Evolutionary conservation across 1,140 invertebrate genomes (phyloP), one percentile per base, ranked within the genome.

Genomic region (Hydropsyche tenuis): DNA sequence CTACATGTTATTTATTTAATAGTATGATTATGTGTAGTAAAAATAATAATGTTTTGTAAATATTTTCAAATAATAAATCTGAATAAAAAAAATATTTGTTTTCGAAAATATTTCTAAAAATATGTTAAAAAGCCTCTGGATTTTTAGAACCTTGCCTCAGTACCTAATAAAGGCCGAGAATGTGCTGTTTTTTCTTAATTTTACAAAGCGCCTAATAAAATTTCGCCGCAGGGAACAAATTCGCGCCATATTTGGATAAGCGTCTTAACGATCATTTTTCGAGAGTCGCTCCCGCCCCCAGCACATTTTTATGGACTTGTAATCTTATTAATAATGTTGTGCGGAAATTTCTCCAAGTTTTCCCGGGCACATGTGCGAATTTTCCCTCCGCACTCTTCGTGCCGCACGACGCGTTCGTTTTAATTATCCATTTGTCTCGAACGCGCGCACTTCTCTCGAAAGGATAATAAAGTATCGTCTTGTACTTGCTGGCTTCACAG

Each of bases 121-220:
- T n/a, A n/a, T n/a, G n/a, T n/a, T n/a, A n/a, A n/a, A n/a, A n/a
- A n/a, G n/a, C n/a, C n/a, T n/a, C n/a, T n/a, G n/a, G n/a, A n/a
- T n/a, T n/a, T n/a, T n/a, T n/a, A n/a, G n/a, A n/a, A n/a, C 37
- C 30, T 37, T 6, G 43, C 45, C 30, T n/a, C n/a, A 20, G 45
- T 27, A 22, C 45, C 42, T 45, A 43, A 23, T 69, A 69, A 69
- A 69, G 45, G 30, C 30, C 18, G 20, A 27, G 66, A 23, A 43
- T 66, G 42, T 51, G 23, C 18, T 45, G 45, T 48, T 69, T 69
- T 69, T 45, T 45, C 66, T 69, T 69, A 69, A 69, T 69, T 69
- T 69, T 69, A 27, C 46, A 66, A 46, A 16, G 12, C 43, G 0
- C 23, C n/a, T 48, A 51, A 69, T 46, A 46, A 69, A 30, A 37